These are phyloP conservation scores for Mastomys coucha DNA, from an alignment of 2,113 vertebrate genomes.

Conservation along the genomic window DNA sequence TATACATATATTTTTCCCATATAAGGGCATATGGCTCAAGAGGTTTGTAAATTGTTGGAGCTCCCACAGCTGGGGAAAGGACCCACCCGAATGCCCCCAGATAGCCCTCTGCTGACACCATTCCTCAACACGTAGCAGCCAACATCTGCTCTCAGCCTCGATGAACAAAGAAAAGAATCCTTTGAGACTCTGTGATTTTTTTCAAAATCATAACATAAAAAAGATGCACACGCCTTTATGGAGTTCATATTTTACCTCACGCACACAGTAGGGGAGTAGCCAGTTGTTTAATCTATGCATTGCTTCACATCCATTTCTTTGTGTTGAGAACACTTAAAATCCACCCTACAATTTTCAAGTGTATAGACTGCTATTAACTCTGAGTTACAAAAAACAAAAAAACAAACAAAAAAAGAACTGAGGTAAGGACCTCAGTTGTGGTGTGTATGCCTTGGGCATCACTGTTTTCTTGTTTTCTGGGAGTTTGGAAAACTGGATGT, in stretches of 20 bases:
- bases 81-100: neutral
- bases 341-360: neutral
- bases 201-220: neutral
- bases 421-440: neutral
- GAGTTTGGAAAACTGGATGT: neutral
- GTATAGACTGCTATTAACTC: neutral
- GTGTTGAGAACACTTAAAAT: neutral
- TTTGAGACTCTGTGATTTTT: neutral
- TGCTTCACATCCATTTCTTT: neutral
- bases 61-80: neutral
- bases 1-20: neutral
- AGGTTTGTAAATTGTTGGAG: neutral
- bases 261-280: neutral
- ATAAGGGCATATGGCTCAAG: neutral
- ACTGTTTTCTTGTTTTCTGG: neutral
- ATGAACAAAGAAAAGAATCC: constrained; percentile 14
- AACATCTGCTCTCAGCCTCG: neutral
- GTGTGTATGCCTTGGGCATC: neutral
- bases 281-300: neutral
- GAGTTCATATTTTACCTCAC: neutral
- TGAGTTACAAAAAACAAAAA: neutral
- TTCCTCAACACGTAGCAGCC: neutral
- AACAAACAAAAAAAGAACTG: neutral
- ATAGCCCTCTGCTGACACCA: neutral
- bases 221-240: neutral